Percentiles rank a stretch among this genome's conserved stretches.
phyloP scores from a whole-genome alignment of 2,113 vertebrate genomes.

The Tretioscincus oriximinensis region DNA sequence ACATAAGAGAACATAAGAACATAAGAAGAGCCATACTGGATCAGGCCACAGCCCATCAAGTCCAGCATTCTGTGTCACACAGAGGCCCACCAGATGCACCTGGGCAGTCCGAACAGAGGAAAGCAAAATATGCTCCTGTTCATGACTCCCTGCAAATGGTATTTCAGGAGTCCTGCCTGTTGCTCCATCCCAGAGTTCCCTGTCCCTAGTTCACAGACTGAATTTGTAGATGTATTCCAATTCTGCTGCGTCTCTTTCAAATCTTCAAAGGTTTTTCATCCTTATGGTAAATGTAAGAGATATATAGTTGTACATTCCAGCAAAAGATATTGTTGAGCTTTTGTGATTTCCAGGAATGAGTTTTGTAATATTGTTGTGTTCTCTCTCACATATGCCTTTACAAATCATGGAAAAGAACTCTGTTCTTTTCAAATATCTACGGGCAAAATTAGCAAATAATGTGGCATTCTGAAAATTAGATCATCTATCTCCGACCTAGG shows the following conservation, averaged over 20 bases:
- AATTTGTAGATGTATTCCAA: no score
- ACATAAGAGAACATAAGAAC: no score
- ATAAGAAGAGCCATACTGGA: no score
- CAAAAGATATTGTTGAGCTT: conserved; percentile 34
- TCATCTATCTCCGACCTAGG: conserved; percentile 23
- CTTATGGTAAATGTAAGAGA: conserved; percentile 20
- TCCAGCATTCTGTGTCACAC: no score
- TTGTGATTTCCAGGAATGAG: conserved; percentile 21
- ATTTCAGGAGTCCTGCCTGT: no score
- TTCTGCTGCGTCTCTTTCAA: neutral
- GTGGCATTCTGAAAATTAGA: conserved; percentile 31
- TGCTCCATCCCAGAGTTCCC: no score
- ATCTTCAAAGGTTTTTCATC: neutral
- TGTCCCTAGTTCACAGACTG: no score
- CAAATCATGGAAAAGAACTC: conserved; percentile 33
- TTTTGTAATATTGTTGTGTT: conserved; percentile 42
- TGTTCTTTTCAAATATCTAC: conserved; percentile 33
- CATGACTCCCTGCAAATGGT: no score
- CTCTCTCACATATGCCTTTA: conserved; percentile 1
- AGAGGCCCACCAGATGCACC: no score
- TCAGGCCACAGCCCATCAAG: no score
- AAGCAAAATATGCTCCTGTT: no score
- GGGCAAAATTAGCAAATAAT: conserved; percentile 25
- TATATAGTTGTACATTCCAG: conserved; percentile 11
- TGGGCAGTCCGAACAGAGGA: no score